Percentiles rank a stretch among this genome's conserved stretches.
Conservation (phyloP, 2,888 invertebrate genomes). For the Choristoneura rosaceana region DNA sequence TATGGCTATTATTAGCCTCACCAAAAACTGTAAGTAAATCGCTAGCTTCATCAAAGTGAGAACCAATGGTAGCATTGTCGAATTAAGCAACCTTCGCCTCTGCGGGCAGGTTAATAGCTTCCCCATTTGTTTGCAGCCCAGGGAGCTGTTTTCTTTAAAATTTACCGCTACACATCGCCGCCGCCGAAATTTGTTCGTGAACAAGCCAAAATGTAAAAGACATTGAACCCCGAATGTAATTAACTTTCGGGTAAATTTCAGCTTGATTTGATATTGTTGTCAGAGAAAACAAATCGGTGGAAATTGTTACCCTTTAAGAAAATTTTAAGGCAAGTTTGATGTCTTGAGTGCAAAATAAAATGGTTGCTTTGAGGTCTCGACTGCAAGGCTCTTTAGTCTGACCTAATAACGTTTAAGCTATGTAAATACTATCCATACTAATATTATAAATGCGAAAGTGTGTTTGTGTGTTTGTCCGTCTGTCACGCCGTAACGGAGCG, state of each 20-base stretch:
- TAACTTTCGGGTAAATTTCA: slow-evolving; percentile 30
- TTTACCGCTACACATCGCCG: slow-evolving; percentile 46
- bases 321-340: not conserved
- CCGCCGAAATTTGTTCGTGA: slow-evolving; percentile 47
- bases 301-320: not conserved
- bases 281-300: not conserved
- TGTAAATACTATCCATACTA: too few relatives aligned
- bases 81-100: slow-evolving; percentile 46
- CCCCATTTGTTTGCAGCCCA: slow-evolving; percentile 53
- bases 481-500: too few relatives aligned
- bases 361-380: too few relatives aligned
- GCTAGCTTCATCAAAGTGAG: slow-evolving; percentile 15
- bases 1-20: too few relatives aligned
- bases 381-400: too few relatives aligned
- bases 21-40: too few relatives aligned
- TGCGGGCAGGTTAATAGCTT: slow-evolving; percentile 48
- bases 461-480: too few relatives aligned
- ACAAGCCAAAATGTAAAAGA: slow-evolving; percentile 43
- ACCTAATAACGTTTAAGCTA: too few relatives aligned
- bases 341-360: not conserved
- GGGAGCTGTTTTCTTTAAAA: slow-evolving; percentile 50
- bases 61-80: slow-evolving; percentile 28
- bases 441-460: too few relatives aligned
- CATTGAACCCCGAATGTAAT: slow-evolving; percentile 29
- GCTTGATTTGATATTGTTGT: slow-evolving; percentile 4